Percentiles rank a stretch among this genome's conserved stretches.
Conservation (phyloP, 2,113 vertebrate species). For the Cyanistes caeruleus region DNA sequence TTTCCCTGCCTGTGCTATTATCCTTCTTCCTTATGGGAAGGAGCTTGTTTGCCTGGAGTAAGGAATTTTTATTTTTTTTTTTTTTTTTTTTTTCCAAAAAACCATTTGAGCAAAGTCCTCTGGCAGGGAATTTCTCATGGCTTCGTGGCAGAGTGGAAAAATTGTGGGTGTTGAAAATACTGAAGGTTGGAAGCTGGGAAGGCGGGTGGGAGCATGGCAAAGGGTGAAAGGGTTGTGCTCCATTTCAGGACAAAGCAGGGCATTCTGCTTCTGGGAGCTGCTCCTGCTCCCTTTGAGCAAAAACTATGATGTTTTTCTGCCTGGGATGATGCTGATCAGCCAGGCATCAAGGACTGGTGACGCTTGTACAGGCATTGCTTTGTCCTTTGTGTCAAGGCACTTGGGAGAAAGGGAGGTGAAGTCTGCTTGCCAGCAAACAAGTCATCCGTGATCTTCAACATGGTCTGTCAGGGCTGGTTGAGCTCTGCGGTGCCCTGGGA, state of each 20-base stretch:
- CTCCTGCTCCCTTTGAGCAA: constrained; percentile 7
- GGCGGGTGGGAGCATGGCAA: background rate
- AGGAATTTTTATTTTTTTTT: background rate
- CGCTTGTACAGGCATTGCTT: background rate
- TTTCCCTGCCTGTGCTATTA: background rate
- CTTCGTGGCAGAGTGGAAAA: constrained; percentile 13
- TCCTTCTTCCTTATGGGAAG: background rate
- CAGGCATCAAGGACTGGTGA: background rate
- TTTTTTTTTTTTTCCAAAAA: background rate
- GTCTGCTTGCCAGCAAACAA: background rate
- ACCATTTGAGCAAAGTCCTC: background rate
- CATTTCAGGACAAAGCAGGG: background rate
- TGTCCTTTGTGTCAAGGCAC: constrained; percentile 13
- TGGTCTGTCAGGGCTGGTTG: background rate
- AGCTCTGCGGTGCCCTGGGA: background rate
- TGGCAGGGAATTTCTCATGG: constrained; percentile 29
- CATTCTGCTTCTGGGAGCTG: constrained; percentile 33
- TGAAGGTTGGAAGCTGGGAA: constrained; percentile 27
- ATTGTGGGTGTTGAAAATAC: constrained; percentile 55
- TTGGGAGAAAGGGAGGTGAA: background rate
- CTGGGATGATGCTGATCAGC: background rate
- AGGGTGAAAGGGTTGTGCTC: constrained; percentile 1
- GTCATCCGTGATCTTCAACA: background rate
- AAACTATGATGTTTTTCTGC: background rate
- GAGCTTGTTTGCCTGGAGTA: background rate